Percentiles rank a stretch among this genome's conserved stretches.
Evolutionary conservation across 2,888 invertebrate species (phyloP).

Genomic region (Pheosia tremula): DNA sequence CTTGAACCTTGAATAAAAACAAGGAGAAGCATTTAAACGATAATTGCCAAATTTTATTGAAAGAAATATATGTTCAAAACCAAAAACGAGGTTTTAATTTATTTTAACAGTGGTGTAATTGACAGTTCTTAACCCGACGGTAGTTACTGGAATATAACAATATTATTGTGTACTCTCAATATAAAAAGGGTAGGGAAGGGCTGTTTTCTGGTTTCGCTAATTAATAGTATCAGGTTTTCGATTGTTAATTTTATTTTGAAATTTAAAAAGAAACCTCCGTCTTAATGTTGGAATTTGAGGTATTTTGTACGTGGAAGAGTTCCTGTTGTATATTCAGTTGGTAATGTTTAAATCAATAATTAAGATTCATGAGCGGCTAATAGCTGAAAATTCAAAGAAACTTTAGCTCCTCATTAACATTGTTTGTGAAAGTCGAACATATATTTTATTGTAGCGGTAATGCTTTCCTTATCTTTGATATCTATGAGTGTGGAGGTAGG

Average conservation of each 20-base stretch:
- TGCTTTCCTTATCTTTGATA: neutral
- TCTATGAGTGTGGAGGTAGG: too few species aligned
- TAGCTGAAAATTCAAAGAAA: constrained; percentile 39
- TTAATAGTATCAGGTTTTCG: constrained; percentile 40
- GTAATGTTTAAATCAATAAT: constrained; percentile 37
- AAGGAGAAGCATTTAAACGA: neutral
- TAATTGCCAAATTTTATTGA: constrained; percentile 46
- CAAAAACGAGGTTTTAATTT: constrained; percentile 47
- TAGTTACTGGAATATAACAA: constrained; percentile 47
- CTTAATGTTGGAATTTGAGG: constrained; percentile 45
- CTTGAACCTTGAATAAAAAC: neutral
- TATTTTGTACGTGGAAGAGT: constrained; percentile 47
- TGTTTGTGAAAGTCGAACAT: constrained; percentile 20
- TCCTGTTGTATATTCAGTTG: constrained; percentile 45
- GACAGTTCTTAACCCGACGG: constrained; percentile 37
- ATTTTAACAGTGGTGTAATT: constrained; percentile 46
- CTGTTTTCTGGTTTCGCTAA: constrained; percentile 38
- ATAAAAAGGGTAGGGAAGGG: constrained; percentile 26
- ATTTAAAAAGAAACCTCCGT: constrained; percentile 41
- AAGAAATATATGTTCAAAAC: constrained; percentile 23
- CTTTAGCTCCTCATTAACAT: constrained; percentile 34
- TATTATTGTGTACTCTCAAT: constrained; percentile 32
- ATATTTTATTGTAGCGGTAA: neutral
- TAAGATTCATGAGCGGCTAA: constrained; percentile 53
- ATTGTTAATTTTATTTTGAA: constrained; percentile 40